Base-by-base conservation (phyloP, 2,113 vertebrate species). In the Synchiropus splendidus region DNA sequence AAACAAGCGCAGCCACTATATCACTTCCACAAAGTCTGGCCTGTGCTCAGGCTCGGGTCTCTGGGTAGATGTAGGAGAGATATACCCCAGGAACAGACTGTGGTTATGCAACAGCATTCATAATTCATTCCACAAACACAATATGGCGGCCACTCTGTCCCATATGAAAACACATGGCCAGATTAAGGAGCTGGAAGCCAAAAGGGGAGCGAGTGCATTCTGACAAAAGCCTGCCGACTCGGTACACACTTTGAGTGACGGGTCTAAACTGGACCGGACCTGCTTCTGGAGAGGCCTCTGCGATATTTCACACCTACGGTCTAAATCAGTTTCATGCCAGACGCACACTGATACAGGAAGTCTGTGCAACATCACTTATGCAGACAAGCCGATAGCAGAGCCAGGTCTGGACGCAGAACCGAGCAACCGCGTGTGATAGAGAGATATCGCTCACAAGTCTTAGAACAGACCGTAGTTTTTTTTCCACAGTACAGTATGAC, bases 41-140 rank as follows among this genome's bases (percentile, higher is more conserved):
- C 53, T 18, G 55, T 68, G 70, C 72, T 74, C 66, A 67, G 46
- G 62, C 55, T 53, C 54, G 34, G 52, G 50, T 76, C 70, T 72
- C 68, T 64, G 66, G 62, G 61, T 75, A 76, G 72, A 79, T 64
- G 61, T 48, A 12, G 40, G 42, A 70, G 64, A 67, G 56, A 79
- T 70, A 48, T 46, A 61, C 58, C 65, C 62, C 40, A 69, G 54
- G 72, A 69, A 74, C 45, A 55, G 47, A 64, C 55, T 39, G 42
- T 9, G 10, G 66, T 81, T 80, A 82, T 57, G 64, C 74, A 81
- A 78, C 58, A 58, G 42, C 54, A 73, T 77, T 78, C 61, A 78
- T 71, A 81, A 80, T 79, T 78, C 61, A 77, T 81, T 56, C 55
- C 58, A 58, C 58, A 72, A 72, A 81, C 68, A 70, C 78, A 81